phyloP scores from a whole-genome alignment of 2,113 vertebrate genomes.

The Zosterops pallidus region DNA sequence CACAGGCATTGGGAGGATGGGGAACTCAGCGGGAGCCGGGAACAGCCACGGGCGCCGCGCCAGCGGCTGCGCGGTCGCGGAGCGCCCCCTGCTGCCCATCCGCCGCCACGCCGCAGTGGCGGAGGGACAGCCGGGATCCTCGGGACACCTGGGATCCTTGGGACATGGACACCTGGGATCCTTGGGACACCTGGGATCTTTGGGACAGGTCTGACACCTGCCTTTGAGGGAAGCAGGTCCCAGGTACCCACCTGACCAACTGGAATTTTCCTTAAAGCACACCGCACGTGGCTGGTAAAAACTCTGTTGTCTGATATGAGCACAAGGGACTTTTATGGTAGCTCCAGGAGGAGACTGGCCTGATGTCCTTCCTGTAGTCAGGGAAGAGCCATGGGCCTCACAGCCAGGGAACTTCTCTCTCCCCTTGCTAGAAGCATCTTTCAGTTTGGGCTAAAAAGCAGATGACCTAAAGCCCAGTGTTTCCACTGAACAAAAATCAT shows the following conservation, averaged over 20 bases:
- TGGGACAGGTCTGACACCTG: background rate
- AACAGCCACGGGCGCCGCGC: rapidly evolving
- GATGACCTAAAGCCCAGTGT: rapidly evolving
- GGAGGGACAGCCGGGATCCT: background rate
- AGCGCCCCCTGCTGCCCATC: background rate
- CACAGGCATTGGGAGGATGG: rapidly evolving
- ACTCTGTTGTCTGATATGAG: background rate
- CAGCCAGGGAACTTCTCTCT: background rate
- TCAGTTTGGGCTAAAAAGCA: background rate
- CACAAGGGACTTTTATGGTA: rapidly evolving
- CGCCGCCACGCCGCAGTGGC: rapidly evolving
- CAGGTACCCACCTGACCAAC: background rate
- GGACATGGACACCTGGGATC: rapidly evolving
- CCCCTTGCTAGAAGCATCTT: background rate
- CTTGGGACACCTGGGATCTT: rapidly evolving
- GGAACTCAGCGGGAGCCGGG: rapidly evolving
- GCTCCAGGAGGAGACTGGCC: background rate
- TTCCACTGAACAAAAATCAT: background rate
- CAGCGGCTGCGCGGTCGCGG: background rate
- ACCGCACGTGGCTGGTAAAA: rapidly evolving
- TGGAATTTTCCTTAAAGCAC: background rate
- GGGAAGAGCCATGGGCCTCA: background rate
- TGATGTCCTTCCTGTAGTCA: background rate
- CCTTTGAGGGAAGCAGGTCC: background rate
- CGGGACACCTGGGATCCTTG: rapidly evolving